Evolutionary conservation across 2,113 vertebrate species (phyloP), one percentile per base, ranked within the genome.

Genomic region (Ceyx margarethae): DNA sequence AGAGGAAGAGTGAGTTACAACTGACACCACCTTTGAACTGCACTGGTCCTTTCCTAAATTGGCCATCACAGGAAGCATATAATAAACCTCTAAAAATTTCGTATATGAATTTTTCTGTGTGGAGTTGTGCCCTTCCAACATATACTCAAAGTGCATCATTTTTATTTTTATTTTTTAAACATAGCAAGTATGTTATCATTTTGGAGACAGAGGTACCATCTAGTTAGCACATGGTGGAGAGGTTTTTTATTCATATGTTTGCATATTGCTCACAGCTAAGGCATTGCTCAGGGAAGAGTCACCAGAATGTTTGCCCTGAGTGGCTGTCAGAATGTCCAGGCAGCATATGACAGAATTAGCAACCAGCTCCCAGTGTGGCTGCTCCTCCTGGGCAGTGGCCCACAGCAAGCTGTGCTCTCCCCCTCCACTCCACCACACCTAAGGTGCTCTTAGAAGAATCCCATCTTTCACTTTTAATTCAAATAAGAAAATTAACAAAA

Each of bases 311-410:
- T 69, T 75, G 87, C 93, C 51, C 54, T n/a, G 8, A 3, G 42
- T 40, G 25, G 23, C 46, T 81, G 60, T 92, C 88, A 93, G 94
- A 91, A 95, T 23, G 45, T 89, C 8, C 48, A 29, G 82, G 85
- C 50, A 20, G 87, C 29, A 79, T 88, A 74, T 90, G 85, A 74
- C 81, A 76, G 3, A 80, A 84, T 20, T 83, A 75, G 85, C 76
- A 96, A 96, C 68, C 60, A 83, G 6, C 81, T 96, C 76, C 50
- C 53, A 90, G 16, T 66, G 67, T 73, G 56, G 23, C 77, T 79
- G 35, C 50, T 89, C 43, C 66, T 96, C 58, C 82, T 15, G 56
- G 75, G 58, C 71, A 75, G 93, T 33, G 65, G 56, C 35, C 28
- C 23, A 75, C 73, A 93, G 78, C 0, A 6, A 95, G 64, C 66